Base-by-base conservation (phyloP, 2,113 vertebrate genomes). In the Rhea americana region DNA sequence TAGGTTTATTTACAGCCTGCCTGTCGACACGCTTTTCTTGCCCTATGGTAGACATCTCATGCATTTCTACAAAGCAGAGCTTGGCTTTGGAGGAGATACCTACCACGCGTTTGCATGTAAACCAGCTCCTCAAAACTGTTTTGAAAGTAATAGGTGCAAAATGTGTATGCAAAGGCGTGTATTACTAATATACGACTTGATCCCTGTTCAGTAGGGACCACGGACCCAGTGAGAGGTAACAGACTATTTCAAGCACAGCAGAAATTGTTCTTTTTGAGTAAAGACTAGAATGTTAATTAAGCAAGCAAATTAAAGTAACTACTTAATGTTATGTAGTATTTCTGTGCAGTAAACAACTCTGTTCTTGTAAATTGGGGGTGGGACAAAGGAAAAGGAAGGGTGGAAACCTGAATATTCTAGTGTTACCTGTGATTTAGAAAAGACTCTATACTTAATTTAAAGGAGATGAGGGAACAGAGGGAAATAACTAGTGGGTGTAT, bases 331-430 rank as follows among this genome's bases (percentile, higher is more conserved):
- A 5, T 26, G 1, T 50, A 26, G 17, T 17, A 20, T 56, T 95
- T 63, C 87, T 55, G 35, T 5, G 37, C 85, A 71, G 43, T 74
- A 74, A 92, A 63, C 45, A 48, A 43, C 43, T 84, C 35, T 41
- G 79, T 59, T 74, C 89, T 91, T 71, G 1, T 70, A 74, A 75
- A 92, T 50, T 15, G 35, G 43, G 74, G 77, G 39, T 65, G 58
- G 89, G 93, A 79, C 90, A 4, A 62, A 96, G 92, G 89, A 96
- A 95, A 0, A 92, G 90, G 93, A 96, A 96, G 91, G 93, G 92
- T 87, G 90, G 90, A 72, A 93, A 71, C 65, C 66, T 90, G 85
- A 56, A 62, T 90, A 9, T 59, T 91, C 79, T 74, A 78, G 56
- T 50, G 39, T 65, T 84, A 95, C 94, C 93, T 96, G 90, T 70